Base-by-base conservation (phyloP, 2,797 vertebrate genomes). In the Falco berigora region DNA sequence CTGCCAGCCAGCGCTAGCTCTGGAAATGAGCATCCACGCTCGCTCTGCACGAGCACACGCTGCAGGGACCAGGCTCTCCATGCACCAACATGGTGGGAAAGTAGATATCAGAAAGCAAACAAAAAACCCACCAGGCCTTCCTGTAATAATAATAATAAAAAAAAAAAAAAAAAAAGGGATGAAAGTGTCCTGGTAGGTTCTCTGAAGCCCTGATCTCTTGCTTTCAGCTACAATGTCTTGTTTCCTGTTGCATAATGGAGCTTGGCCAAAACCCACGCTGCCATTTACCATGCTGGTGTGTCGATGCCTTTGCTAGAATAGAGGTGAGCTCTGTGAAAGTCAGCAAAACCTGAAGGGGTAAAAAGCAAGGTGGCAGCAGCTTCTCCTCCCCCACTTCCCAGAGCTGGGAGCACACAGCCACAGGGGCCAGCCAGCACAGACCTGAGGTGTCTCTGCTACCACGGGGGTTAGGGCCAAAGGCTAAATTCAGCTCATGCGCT, bases 21-120 rank as follows among this genome's bases (percentile, higher is more conserved):
- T 71, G 34, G 20, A 55, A 74, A 56, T 0, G 0, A 52, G 8
- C 2, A 1, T 58, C 68, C 28, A 12, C 12, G 3, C n/a, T 73
- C 50, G 11, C 25, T 14, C 36, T 52, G 44, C 52, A 25, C 2
- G 0, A 59, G 14, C 12, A 16, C 34, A n/a, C 0, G 0, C 55
- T 76, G 67, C 40, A 72, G 59, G 36, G 49, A 80, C 27, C 8
- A 8, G 75, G 23, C 14, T 81, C 28, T 25, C 44, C 25, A 3
- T 1, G 5, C 36, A 55, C n/a, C 30, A 56, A 5, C n/a, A 16
- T 36, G 10, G 34, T 77, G 38, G 22, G 64, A 73, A 88, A 69
- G 63, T 4, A 79, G 53, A 6, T 44, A 58, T 6, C 22, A 49
- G 61, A 77, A 92, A 66, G n/a, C 17, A 78, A 75, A 81, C n/a